Evolutionary conservation across 1,140 invertebrate species (phyloP), one percentile per base, ranked within the genome.

Genomic region (Scaptodrosophila lebanonensis): DNA sequence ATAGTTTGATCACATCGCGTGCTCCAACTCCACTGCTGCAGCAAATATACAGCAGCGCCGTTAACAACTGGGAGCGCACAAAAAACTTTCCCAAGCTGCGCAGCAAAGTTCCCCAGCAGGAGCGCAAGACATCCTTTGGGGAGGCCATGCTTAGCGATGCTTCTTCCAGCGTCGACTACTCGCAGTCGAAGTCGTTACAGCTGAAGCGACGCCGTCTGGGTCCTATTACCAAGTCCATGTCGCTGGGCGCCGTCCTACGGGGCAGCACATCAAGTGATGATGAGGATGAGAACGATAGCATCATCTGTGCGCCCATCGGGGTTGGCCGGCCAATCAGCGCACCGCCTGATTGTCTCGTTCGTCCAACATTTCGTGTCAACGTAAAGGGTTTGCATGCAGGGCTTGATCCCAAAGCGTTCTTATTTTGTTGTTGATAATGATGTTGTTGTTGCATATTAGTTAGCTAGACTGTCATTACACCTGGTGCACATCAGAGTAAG

Each of bases 21-120:
- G 47, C 67, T 6, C 88, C 87, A 13, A 89, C 89, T 2, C 89
- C 90, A 22, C 84, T 89, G 71, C 88, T 90, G 66, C 89, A 90
- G 59, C 88, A 90, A 48, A 86, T 90, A n/a, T 90, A 88, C 65
- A 86, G 88, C 66, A 86, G 88, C 50, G 88, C 89, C 7, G 87
- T 90, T 8, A 86, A 85, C 25, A 88, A 90, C 70, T 89, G 88
- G 88, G 89, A 90, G 60, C 73, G 87, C 56, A 61, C 86, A 48
- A 77, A 79, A 38, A 59, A 65, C 7, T 18, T 77, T 13, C 73
- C 73, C 54, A 49, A 0, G 58, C 82, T 9, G 59, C 50, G 8
- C 63, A 63, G 3, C 44, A 64, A 25, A 25, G 3, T 4, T 1
- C 40, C 51, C 29, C 42, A 53, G 12, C 47, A 20, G 17, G 29